These are phyloP conservation scores for Zygothrica quintamaculata DNA, from an alignment of 2,888 invertebrate species.

Conservation along the genomic window DNA sequence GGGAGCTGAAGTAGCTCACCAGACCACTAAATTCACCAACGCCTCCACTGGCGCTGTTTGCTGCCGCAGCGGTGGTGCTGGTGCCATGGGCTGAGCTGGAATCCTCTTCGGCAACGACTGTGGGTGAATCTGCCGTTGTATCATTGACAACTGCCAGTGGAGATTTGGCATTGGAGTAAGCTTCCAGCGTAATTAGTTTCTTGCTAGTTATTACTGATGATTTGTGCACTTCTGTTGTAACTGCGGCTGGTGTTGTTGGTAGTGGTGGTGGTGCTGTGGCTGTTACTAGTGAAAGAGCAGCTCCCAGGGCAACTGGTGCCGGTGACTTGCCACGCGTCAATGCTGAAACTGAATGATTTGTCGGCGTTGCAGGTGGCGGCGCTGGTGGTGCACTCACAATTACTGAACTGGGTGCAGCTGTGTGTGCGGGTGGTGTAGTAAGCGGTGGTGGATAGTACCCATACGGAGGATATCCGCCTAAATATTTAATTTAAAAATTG, in stretches of 20 bases:
- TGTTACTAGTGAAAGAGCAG: constrained; percentile 13
- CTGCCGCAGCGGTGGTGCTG: constrained; percentile 41
- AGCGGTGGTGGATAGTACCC: constrained; percentile 83
- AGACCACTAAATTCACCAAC: constrained; percentile 93
- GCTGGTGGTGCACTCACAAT: constrained; percentile 75
- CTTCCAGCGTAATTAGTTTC: constrained; percentile 82
- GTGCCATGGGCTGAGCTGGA: constrained; percentile 80
- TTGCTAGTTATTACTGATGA: constrained; percentile 73
- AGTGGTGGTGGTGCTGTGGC: constrained; percentile 24
- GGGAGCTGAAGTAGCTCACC: constrained; percentile 96
- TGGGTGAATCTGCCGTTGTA: constrained; percentile 74
- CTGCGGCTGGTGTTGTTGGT: constrained; percentile 15
- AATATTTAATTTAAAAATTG: not conserved
- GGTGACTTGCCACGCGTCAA: constrained; percentile 67
- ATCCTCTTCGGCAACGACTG: constrained; percentile 69
- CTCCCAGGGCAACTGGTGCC: constrained; percentile 26
- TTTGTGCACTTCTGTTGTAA: constrained; percentile 57
- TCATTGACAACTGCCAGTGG: constrained; percentile 71
- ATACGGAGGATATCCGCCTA: constrained; percentile 78
- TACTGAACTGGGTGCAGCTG: constrained; percentile 71
- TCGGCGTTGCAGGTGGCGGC: constrained; percentile 73
- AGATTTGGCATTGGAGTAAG: constrained; percentile 79
- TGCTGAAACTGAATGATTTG: constrained; percentile 78
- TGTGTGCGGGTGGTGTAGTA: constrained; percentile 69
- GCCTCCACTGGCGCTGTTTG: constrained; percentile 45